Base-by-base conservation (phyloP, 2,797 vertebrate genomes). In the Amphiprion clarkii region DNA sequence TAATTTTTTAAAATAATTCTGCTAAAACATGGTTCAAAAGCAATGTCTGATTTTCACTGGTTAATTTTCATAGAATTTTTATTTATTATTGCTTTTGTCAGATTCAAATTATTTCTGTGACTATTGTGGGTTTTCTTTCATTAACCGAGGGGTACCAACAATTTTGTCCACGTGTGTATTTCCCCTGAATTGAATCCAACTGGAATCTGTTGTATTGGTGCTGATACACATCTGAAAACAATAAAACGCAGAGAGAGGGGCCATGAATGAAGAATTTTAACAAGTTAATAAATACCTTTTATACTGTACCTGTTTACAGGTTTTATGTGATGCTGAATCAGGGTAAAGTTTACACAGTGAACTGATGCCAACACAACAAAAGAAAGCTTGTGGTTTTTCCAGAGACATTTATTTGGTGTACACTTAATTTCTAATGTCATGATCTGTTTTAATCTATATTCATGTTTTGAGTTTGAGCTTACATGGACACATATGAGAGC, bases 141-240 rank as follows among this genome's bases (percentile, higher is more conserved):
- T 23, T 23, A 23, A 23, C 23, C 23, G 23, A 23, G 23, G 23
- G 23, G 23, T 23, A 23, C 23, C 23, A 23, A 23, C 23, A 23
- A 23, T 23, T 23, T 23, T 23, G 23, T 23, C 23, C 23, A 23
- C 23, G 23, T 23, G 23, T 23, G 23, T 23, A 52, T 51, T 76
- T 58, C 79, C 81, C 58, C 71, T 85, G 70, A 80, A 19, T 16
- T 21, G 14, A 27, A 19, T 84, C 87, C 81, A 90, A 16, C 55
- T 62, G 39, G 2, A 70, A 51, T 79, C 57, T 79, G 56, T 70
- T 70, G 23, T 57, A 8, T 67, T 36, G 42, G 59, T 68, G 53
- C 81, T 68, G 57, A 29, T 70, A 31, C 78, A 88, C 89, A 90
- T 88, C 87, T 89, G 83, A 89, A 85, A 87, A 80, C 74, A 84